Percentiles rank a stretch among this genome's conserved stretches.
Evolutionary conservation across 2,113 vertebrate species (phyloP).

Genomic region (Leptocoma aspasia): DNA sequence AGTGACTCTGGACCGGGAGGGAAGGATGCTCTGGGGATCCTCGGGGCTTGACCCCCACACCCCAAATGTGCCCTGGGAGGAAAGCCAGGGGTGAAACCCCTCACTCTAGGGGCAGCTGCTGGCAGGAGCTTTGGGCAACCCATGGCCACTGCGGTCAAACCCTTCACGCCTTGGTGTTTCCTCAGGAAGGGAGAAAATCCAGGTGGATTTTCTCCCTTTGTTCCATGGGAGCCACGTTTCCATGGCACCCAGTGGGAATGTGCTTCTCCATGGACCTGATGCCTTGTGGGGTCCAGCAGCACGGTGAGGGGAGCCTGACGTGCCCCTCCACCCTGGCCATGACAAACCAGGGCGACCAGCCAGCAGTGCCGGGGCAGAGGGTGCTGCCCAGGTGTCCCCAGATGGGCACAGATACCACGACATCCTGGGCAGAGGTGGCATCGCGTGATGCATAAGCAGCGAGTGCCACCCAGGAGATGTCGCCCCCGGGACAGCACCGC

Average conservation of each 20-base stretch:
- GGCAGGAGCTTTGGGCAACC: not conserved
- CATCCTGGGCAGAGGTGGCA: not conserved
- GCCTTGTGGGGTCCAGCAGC: not conserved
- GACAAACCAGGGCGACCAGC: rapidly evolving
- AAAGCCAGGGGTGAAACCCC: rapidly evolving
- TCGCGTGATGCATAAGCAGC: rapidly evolving
- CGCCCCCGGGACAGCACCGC: rapidly evolving
- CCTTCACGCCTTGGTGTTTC: constrained; percentile 21
- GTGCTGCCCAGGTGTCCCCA: not conserved
- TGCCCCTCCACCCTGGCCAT: rapidly evolving
- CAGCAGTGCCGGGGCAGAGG: rapidly evolving
- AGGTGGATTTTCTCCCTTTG: constrained; percentile 42
- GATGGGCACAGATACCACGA: rapidly evolving
- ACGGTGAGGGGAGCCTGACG: rapidly evolving
- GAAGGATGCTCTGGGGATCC: not conserved
- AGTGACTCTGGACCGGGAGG: not conserved
- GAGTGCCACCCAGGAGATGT: not conserved
- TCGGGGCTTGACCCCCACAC: rapidly evolving
- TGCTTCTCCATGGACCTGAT: not conserved
- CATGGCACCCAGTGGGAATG: constrained; percentile 64
- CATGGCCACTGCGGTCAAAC: not conserved
- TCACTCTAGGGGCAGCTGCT: rapidly evolving
- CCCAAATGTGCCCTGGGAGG: rapidly evolving
- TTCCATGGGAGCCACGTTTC: constrained; percentile 49
- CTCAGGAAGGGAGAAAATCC: constrained; percentile 24